A percentile compares a stretch with the other conserved stretches of the same genome.
These are phyloP conservation scores for Acrobasis repandana DNA, from an alignment of 2,888 invertebrate species.

Conservation along the genomic window DNA sequence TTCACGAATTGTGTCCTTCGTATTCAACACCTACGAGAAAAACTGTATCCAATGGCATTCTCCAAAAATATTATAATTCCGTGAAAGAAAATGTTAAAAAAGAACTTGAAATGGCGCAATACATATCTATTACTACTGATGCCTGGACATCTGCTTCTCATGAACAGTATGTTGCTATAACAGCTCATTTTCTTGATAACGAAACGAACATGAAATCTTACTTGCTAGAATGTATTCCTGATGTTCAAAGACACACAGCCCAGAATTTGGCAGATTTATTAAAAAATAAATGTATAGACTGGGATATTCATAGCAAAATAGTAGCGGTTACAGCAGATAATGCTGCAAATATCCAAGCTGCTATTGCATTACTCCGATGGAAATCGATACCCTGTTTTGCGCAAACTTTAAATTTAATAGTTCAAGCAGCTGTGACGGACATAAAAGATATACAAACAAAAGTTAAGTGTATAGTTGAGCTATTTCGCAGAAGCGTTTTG, in stretches of 20 bases:
- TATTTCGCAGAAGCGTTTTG: slow-evolving; percentile 27
- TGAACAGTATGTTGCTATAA: slow-evolving; percentile 15
- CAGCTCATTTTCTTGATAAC: neutral
- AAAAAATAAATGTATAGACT: slow-evolving; percentile 13
- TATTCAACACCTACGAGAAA: slow-evolving; percentile 12
- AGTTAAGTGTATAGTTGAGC: slow-evolving; percentile 28
- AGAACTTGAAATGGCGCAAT: slow-evolving; percentile 18
- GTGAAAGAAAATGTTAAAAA: slow-evolving; percentile 14
- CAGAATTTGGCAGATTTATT: slow-evolving; percentile 8
- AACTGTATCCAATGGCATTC: slow-evolving; percentile 1
- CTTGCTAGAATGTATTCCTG: neutral
- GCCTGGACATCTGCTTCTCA: slow-evolving; percentile 24
- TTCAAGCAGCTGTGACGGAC: slow-evolving; percentile 25
- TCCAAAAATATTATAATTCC: slow-evolving; percentile 9
- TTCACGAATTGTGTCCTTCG: slow-evolving; percentile 6
- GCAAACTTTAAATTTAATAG: slow-evolving; percentile 22
- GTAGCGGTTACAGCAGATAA: slow-evolving; percentile 20
- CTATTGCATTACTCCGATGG: slow-evolving; percentile 16
- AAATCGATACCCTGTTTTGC: slow-evolving; percentile 23
- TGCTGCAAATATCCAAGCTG: slow-evolving; percentile 21
- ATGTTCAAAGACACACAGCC: neutral
- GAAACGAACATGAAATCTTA: slow-evolving; percentile 2
- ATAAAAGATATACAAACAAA: slow-evolving; percentile 20
- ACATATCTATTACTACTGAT: slow-evolving; percentile 27
- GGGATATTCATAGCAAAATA: slow-evolving; percentile 30